phyloP scores from a whole-genome alignment of 2,113 vertebrate species.

The Psilopogon haemacephalus region DNA sequence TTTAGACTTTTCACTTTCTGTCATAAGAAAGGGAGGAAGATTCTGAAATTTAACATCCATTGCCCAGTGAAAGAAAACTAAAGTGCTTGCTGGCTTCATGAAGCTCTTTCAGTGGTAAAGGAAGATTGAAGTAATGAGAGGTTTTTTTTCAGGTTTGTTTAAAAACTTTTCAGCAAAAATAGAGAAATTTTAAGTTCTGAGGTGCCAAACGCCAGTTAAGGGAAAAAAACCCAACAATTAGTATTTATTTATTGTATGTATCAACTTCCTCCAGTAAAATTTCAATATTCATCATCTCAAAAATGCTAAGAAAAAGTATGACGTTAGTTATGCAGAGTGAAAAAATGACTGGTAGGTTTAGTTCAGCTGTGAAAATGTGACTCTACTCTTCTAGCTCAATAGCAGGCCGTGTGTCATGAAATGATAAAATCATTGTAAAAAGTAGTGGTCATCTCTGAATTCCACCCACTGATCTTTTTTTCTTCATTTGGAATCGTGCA shows the following conservation, averaged over 20 bases:
- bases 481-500: background rate
- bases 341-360: background rate
- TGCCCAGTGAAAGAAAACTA: background rate
- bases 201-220: background rate
- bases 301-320: background rate
- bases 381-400: background rate
- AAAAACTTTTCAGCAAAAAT: background rate
- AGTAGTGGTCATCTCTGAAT: background rate
- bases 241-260: background rate
- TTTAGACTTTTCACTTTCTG: background rate
- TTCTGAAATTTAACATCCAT: background rate
- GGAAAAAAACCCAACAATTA: background rate
- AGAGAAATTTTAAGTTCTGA: background rate
- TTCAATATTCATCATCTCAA: background rate
- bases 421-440: background rate
- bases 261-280: background rate
- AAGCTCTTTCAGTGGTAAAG: background rate
- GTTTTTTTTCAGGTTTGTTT: background rate
- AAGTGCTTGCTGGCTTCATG: background rate
- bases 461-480: background rate
- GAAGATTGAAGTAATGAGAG: background rate
- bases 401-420: background rate
- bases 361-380: background rate
- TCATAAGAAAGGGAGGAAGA: background rate
- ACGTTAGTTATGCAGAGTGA: fast-evolving